Conservation (phyloP, 2,888 invertebrate genomes). For the Orgyia antiqua region DNA sequence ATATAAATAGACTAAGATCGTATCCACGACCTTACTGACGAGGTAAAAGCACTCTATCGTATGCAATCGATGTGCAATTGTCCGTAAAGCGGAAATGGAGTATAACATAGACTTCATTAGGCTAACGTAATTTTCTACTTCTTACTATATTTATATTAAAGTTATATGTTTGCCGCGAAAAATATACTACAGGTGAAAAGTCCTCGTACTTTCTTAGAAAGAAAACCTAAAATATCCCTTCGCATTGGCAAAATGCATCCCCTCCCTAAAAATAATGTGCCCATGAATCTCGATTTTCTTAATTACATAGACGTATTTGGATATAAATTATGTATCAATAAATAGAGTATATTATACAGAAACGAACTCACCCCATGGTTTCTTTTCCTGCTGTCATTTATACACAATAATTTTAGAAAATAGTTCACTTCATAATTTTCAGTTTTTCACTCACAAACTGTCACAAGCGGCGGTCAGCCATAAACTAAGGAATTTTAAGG, state of each 20-base stretch:
- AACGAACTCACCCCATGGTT: constrained; percentile 85
- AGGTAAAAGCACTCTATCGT: constrained; percentile 60
- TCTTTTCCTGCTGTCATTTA: constrained; percentile 90
- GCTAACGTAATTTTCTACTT: constrained; percentile 5
- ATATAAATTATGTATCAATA: constrained; percentile 9
- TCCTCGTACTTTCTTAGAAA: constrained; percentile 7
- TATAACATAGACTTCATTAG: constrained; percentile 18
- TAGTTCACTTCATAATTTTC: constrained; percentile 57
- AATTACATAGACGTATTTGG: constrained; percentile 10
- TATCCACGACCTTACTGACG: constrained; percentile 44
- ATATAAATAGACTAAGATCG: constrained; percentile 58
- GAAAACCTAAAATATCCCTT: constrained; percentile 65
- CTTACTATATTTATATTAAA: constrained; percentile 5
- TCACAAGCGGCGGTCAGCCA: constrained; percentile 45
- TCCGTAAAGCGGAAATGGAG: constrained; percentile 40
- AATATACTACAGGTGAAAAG: not conserved
- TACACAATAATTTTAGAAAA: constrained; percentile 62
- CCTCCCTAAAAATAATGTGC: constrained; percentile 73
- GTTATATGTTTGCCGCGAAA: constrained; percentile 12
- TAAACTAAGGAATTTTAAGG: constrained; percentile 38
- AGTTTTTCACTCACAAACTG: constrained; percentile 50
- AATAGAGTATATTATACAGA: constrained; percentile 13
- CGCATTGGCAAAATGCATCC: constrained; percentile 72
- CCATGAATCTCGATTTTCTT: constrained; percentile 42
- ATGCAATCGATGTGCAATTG: constrained; percentile 67